A percentile compares a stretch with the other conserved stretches of the same genome.
Evolutionary conservation across 2,797 vertebrate species (phyloP).

Genomic region (Tympanoctomys barrerae): DNA sequence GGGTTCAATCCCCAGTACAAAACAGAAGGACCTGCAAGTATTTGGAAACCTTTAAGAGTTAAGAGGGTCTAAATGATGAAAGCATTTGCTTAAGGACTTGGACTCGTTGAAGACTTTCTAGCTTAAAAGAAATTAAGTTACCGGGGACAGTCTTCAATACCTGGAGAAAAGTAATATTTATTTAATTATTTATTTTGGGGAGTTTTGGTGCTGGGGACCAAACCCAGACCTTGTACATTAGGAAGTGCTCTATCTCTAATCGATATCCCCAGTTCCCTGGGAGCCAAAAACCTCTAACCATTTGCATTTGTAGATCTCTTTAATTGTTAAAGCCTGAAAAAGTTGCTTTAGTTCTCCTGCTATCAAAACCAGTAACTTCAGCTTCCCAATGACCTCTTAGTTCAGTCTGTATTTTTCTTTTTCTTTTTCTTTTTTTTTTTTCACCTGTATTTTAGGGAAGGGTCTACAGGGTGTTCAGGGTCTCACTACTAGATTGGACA

Average conservation of each 20-base stretch:
- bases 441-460: no score
- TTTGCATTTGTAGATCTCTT: not conserved
- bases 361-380: not conserved
- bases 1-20: not conserved
- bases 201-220: not conserved
- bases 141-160: not conserved
- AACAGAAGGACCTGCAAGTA: not conserved
- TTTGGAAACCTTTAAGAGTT: not conserved
- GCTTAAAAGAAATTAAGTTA: slow-evolving; percentile 1
- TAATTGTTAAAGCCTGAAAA: slow-evolving; percentile 31
- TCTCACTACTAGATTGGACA: no score
- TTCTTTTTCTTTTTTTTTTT: no score
- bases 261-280: not conserved
- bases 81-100: not conserved
- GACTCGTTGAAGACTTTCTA: not conserved
- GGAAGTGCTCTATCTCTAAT: not conserved
- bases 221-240: not conserved
- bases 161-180: not conserved
- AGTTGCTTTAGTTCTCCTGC: slow-evolving; percentile 8
- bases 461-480: no score
- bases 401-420: not conserved
- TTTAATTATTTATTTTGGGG: no score
- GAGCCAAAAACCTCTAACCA: not conserved
- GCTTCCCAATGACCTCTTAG: not conserved
- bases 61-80: not conserved